These are phyloP conservation scores for Monodelphis domestica DNA, from an alignment of 2,797 vertebrate genomes.

Conservation along the genomic window DNA sequence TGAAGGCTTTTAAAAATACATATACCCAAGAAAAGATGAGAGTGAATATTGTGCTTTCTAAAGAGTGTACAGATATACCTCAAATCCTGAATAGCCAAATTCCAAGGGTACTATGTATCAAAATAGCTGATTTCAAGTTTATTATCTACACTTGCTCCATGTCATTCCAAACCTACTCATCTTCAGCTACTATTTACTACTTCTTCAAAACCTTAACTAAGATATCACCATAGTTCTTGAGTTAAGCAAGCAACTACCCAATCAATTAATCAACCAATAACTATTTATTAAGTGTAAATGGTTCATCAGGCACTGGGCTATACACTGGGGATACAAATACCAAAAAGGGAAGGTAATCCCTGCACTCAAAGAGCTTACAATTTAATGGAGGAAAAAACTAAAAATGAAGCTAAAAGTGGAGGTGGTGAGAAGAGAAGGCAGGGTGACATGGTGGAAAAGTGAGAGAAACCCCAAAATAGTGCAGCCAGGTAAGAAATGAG, in stretches of 20 bases:
- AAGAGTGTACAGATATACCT: neutral
- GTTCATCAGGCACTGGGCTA: accelerated
- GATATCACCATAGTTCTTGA: neutral
- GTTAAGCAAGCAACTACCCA: neutral
- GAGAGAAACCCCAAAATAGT: neutral
- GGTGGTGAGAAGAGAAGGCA: neutral
- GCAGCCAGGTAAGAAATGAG: neutral
- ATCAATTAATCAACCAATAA: neutral
- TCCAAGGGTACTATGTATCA: neutral
- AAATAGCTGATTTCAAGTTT: neutral
- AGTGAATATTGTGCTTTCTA: neutral
- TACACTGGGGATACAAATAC: neutral
- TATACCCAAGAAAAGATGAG: neutral
- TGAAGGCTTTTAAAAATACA: neutral
- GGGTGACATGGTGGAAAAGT: neutral
- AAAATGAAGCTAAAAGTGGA: neutral
- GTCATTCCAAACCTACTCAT: neutral
- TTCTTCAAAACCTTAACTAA: neutral
- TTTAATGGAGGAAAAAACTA: neutral
- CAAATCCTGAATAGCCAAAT: neutral
- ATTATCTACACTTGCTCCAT: neutral
- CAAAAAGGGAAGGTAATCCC: neutral
- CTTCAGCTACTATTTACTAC: neutral
- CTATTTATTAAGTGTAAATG: neutral
- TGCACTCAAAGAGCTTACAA: neutral